Conservation (phyloP, 2,113 vertebrate genomes). For the Catharus bicknelli region DNA sequence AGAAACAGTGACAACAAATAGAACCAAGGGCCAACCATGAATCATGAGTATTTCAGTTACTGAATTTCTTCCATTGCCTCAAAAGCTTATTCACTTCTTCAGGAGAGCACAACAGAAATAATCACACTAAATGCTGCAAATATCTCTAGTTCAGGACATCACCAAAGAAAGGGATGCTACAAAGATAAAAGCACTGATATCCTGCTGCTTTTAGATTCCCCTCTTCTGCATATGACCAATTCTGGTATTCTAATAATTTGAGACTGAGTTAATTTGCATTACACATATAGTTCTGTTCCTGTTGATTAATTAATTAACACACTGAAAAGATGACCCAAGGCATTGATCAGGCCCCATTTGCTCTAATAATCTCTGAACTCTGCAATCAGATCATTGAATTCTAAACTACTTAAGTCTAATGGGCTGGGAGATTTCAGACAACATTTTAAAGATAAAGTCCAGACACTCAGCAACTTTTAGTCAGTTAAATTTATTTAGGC, state of each 20-base stretch:
- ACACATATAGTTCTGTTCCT: constrained; percentile 6
- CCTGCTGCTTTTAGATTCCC: background rate
- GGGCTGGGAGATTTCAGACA: background rate
- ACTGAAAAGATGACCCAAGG: background rate
- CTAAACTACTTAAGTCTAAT: background rate
- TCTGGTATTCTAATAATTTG: background rate
- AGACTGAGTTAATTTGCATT: constrained; percentile 2
- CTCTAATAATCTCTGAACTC: constrained; percentile 21
- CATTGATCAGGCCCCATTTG: constrained; percentile 11
- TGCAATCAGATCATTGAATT: constrained; percentile 22
- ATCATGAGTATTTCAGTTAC: background rate
- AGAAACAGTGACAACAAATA: background rate
- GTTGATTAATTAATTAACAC: constrained; percentile 34
- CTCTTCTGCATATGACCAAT: background rate
- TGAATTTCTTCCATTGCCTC: background rate
- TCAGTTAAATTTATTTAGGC: background rate
- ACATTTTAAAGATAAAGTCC: background rate
- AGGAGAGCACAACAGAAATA: background rate
- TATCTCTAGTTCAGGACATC: background rate
- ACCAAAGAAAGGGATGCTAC: background rate
- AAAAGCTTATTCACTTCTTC: background rate
- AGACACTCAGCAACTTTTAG: background rate
- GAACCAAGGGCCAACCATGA: background rate
- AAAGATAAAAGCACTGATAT: background rate
- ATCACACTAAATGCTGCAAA: background rate